phyloP scores from a whole-genome alignment of 1,140 invertebrate genomes.

The Episyrphus balteatus region DNA sequence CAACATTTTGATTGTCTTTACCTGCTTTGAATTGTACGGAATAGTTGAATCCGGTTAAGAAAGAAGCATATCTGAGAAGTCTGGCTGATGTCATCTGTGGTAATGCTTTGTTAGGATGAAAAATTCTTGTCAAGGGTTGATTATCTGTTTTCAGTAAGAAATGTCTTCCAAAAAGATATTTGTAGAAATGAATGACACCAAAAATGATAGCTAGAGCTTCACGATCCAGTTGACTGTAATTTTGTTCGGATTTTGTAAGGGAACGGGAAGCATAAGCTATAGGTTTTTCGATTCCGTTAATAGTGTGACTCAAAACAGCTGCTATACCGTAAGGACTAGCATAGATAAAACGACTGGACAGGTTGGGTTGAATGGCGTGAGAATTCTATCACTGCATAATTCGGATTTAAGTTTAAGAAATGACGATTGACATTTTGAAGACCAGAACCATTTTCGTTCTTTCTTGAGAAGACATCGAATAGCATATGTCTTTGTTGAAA shows the following conservation, averaged over 20 bases:
- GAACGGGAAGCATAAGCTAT: constrained; percentile 36
- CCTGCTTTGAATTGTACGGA: not conserved
- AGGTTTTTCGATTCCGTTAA: constrained; percentile 19
- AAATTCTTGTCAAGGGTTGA: constrained; percentile 4
- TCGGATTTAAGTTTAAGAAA: not conserved
- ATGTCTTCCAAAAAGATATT: constrained; percentile 24
- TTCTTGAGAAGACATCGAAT: constrained; percentile 8
- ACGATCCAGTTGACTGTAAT: constrained; percentile 38
- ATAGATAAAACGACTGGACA: constrained; percentile 7
- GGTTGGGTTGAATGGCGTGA: constrained; percentile 1
- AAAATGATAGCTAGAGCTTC: constrained; percentile 39
- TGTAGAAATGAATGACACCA: constrained; percentile 26
- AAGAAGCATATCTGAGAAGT: constrained; percentile 1
- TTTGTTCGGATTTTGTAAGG: constrained; percentile 31
- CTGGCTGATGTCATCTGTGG: constrained; percentile 1
- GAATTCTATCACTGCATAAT: not conserved
- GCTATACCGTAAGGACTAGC: constrained; percentile 9
- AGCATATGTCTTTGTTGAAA: constrained; percentile 11
- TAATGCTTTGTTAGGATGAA: constrained; percentile 4
- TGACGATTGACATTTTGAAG: not conserved
- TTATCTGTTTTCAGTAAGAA: constrained; percentile 18
- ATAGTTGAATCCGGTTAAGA: constrained; percentile 1
- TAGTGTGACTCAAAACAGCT: constrained; percentile 18
- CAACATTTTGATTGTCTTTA: constrained; percentile 18
- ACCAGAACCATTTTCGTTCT: not conserved